Base-by-base conservation (phyloP, 2,113 vertebrate genomes). In the Cheilinus undulatus region DNA sequence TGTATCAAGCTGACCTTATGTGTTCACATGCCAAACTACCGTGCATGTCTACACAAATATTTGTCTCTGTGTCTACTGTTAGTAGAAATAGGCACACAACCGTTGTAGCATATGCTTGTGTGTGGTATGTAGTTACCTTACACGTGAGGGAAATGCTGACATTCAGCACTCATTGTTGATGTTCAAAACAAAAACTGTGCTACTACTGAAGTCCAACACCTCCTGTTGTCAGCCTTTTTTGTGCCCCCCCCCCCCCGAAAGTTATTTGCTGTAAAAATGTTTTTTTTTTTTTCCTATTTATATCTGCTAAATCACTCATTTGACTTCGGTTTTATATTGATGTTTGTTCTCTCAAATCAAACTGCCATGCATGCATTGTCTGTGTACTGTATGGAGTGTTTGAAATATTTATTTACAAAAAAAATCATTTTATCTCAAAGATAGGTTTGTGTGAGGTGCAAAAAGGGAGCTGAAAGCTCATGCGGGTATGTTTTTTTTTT, bases 301-400 rank as follows among this genome's bases (percentile, higher is more conserved):
- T 91, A 85, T 87, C 76, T 46, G 46, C 82, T 87, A 34, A 68
- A 73, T 87, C 88, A 89, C 91, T 95, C 90, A 90, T 93, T 92
- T 86, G 93, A 94, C 86, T 94, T 92, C 46, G 91, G 90, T 88
- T 95, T 89, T 95, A 93, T 94, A 89, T 95, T 92, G 89, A 92
- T 90, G 60, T 92, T 80, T 84, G 80, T 94, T 74, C 85, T 88
- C 88, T 92, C 71, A 88, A 83, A 91, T 93, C 87, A 91, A 95
- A 92, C 89, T 93, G 91, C 95, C 93, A 93, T 82, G 95, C 97
- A 98, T 97, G 97, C 93, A 72, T 93, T 85, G 89, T 95, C 92
- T 92, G 93, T 94, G 93, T 94, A 94, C 90, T 90, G 94, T 86
- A 91, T 82, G 86, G 89, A 92, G 92, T 88, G 93, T 92, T 92